Conservation (phyloP, 2,888 invertebrate genomes). For the Busseola fusca region DNA sequence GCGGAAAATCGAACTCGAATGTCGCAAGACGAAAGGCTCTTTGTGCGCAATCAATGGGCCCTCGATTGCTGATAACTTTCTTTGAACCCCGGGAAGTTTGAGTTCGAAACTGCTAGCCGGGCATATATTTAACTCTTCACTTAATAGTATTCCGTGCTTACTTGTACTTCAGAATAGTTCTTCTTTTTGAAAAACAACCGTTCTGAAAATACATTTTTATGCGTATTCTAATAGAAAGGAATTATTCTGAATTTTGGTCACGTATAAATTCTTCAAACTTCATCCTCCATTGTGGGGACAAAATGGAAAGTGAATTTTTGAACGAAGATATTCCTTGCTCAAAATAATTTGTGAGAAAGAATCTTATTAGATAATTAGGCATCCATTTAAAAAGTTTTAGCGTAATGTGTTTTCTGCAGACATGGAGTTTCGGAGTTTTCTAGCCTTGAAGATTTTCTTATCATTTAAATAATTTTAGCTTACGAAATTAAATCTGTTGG, state of each 20-base stretch:
- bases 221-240: conserved; percentile 29
- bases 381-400: conserved; percentile 53
- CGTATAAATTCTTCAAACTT: conserved; percentile 72
- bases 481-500: conserved; percentile 43
- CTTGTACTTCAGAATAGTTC: conserved; percentile 34
- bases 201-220: conserved; percentile 27
- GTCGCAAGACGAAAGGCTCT: conserved; percentile 84
- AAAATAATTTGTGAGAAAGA: conserved; percentile 57
- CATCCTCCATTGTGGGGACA: conserved; percentile 63
- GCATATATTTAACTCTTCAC: conserved; percentile 69
- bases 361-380: conserved; percentile 56
- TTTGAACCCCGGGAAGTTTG: conserved; percentile 79
- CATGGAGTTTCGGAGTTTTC: conserved; percentile 22
- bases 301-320: conserved; percentile 67
- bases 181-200: conserved; percentile 29
- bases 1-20: conserved; percentile 85
- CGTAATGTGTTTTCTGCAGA: conserved; percentile 41
- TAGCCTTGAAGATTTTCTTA: conserved; percentile 37
- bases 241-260: conserved; percentile 68
- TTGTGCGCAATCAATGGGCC: conserved; percentile 87
- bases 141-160: conserved; percentile 42
- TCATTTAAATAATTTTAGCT: conserved; percentile 34
- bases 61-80: conserved; percentile 87
- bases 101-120: conserved; percentile 68
- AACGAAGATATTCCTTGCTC: conserved; percentile 59